Conservation (phyloP, 2,113 vertebrate genomes). For the Ascaphus truei region DNA sequence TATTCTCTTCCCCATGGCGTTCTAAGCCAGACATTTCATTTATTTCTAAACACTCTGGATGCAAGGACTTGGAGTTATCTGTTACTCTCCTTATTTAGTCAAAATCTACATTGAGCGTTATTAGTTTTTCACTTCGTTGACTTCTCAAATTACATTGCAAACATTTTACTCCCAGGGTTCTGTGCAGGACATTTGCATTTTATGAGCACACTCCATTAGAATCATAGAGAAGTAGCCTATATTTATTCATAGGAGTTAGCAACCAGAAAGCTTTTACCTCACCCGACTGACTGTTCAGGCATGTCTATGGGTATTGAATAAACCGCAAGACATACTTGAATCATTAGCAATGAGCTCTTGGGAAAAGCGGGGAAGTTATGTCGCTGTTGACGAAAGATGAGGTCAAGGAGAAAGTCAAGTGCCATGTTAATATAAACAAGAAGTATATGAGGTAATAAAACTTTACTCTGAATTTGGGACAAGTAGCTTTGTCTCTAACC, state of each 20-base stretch:
- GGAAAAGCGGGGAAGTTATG: not conserved
- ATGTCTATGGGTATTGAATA: constrained; percentile 16
- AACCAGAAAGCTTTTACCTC: constrained; percentile 1
- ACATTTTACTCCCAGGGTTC: constrained; percentile 29
- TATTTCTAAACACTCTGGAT: constrained; percentile 2
- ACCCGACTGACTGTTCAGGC: not conserved
- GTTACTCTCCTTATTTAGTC: constrained; percentile 27
- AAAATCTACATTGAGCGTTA: constrained; percentile 32
- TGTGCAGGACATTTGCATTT: constrained; percentile 25
- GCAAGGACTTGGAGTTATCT: constrained; percentile 13
- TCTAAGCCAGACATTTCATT: not conserved
- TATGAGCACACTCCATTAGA: constrained; percentile 25
- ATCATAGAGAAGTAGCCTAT: constrained; percentile 13
- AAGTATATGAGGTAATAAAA: not conserved
- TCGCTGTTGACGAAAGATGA: not conserved
- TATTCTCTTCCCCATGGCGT: not conserved
- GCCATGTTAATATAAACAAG: not conserved
- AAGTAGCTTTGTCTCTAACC: not conserved
- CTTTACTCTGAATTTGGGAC: not conserved
- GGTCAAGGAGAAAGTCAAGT: not conserved
- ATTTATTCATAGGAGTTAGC: constrained; percentile 27
- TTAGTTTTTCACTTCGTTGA: constrained; percentile 31
- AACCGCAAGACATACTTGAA: constrained; percentile 6
- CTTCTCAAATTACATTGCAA: constrained; percentile 36
- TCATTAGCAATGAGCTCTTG: constrained; percentile 7